phyloP scores from a whole-genome alignment of 2,113 vertebrate genomes.

The Pantherophis guttatus region DNA sequence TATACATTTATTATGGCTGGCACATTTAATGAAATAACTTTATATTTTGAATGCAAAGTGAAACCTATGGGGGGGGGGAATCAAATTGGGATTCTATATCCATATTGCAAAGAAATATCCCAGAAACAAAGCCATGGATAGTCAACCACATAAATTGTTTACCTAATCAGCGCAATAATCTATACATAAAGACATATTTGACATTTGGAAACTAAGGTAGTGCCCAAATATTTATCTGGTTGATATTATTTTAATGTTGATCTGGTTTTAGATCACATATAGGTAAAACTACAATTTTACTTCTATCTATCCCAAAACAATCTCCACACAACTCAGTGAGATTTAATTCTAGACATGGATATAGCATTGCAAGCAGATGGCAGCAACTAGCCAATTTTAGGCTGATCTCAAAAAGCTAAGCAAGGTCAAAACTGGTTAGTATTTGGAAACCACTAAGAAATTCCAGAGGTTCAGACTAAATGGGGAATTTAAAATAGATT shows the following conservation, averaged over 20 bases:
- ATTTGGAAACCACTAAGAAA: neutral
- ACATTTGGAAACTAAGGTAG: neutral
- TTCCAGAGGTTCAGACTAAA: neutral
- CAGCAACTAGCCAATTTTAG: neutral
- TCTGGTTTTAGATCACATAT: neutral
- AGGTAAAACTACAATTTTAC: neutral
- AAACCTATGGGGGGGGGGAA: neutral
- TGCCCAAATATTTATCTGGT: neutral
- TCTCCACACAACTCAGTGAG: neutral
- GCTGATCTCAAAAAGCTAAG: neutral
- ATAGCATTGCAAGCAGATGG: neutral
- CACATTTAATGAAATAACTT: neutral
- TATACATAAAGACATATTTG: neutral
- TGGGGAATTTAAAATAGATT: neutral
- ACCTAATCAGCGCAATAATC: neutral
- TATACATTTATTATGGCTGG: neutral
- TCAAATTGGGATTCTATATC: neutral
- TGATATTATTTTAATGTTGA: neutral
- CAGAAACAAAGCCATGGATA: neutral
- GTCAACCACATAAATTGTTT: neutral
- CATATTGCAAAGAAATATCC: neutral
- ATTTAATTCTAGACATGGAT: neutral
- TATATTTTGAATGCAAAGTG: neutral
- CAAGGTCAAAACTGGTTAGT: neutral
- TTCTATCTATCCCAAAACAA: neutral